Base-by-base conservation (phyloP, 2,797 vertebrate genomes). In the Notolepis coatsorum region DNA sequence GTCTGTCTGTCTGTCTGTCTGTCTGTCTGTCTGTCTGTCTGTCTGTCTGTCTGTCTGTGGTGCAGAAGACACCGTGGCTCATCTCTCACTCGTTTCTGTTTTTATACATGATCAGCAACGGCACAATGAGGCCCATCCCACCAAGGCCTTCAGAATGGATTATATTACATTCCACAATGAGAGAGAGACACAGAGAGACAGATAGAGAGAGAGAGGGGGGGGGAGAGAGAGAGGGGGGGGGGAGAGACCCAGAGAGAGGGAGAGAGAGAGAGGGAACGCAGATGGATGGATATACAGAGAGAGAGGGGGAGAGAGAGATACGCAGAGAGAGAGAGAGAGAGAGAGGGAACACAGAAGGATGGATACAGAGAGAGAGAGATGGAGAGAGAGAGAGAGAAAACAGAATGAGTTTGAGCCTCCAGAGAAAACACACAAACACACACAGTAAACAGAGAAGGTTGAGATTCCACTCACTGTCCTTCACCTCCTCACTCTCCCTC, bases 381-480 rank as follows among this genome's bases (percentile, higher is more conserved):
- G 48, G 55, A 68, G 9, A 43, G 71, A 53, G 52, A 50, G 71
- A 65, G 35, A 30, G 77, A 75, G 84, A 77, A 67, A 56, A 67
- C 54, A 77, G 50, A 71, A 33, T 25, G 54, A 62, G 74, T 5
- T 4, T 25, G 4, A 27, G 45, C n/a, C n/a, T n/a, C n/a, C n/a
- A 30, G 27, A 31, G 47, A 50, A 9, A 31, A 18, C 3, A 9
- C 24, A 24, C 21, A 39, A 24, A 17, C 5, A 41, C 4, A n/a
- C 21, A 25, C 21, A 77, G 78, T 72, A 82, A 85, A 88, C 72
- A 62, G 68, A 49, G 63, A 65, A 60, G 30, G 25, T 25, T 27
- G 51, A 51, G 30, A 42, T 42, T 61, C 54, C 61, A 18, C 72
- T 64, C 61, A 20, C 78, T 66, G 84, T 82, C 85, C 88, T 89